These are phyloP conservation scores for Ceratina japonica DNA, from an alignment of 1,140 invertebrate genomes.

Conservation along the genomic window DNA sequence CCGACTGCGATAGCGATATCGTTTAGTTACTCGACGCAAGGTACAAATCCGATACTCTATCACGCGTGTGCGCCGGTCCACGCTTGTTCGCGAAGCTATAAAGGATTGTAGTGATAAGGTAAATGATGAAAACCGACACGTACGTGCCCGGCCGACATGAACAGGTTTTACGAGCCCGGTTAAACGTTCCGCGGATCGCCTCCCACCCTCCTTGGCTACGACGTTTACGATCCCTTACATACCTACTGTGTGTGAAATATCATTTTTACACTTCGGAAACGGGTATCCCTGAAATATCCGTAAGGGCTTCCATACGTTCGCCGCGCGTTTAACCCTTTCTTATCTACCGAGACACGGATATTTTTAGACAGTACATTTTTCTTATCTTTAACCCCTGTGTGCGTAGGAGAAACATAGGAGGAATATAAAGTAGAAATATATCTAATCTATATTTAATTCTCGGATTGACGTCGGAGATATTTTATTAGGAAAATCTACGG, in stretches of 20 bases:
- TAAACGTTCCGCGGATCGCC: slow-evolving; percentile 49
- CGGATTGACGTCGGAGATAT: too few species aligned
- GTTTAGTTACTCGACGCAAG: slow-evolving; percentile 58
- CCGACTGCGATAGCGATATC: slow-evolving; percentile 37
- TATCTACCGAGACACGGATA: background rate
- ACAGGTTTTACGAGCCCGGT: slow-evolving; percentile 50
- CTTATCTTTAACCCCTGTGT: background rate
- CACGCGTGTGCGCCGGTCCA: slow-evolving; percentile 37
- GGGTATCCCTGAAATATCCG: background rate
- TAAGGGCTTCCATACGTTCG: background rate
- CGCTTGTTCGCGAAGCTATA: slow-evolving; percentile 60
- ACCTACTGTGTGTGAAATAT: slow-evolving; percentile 1
- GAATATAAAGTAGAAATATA: too few species aligned
- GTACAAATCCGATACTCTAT: slow-evolving; percentile 63
- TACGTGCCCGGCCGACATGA: slow-evolving; percentile 56
- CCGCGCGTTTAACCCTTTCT: background rate
- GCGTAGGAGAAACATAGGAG: too few species aligned
- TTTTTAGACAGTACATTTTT: background rate
- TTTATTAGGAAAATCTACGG: too few species aligned
- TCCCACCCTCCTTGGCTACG: background rate
- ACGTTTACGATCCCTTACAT: slow-evolving; percentile 33
- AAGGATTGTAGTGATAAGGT: slow-evolving; percentile 63
- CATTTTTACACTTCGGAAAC: slow-evolving; percentile 30
- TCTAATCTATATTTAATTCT: too few species aligned
- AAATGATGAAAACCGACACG: slow-evolving; percentile 65